Evolutionary conservation across 2,113 vertebrate species (phyloP).

Genomic region (Canis aureus): DNA sequence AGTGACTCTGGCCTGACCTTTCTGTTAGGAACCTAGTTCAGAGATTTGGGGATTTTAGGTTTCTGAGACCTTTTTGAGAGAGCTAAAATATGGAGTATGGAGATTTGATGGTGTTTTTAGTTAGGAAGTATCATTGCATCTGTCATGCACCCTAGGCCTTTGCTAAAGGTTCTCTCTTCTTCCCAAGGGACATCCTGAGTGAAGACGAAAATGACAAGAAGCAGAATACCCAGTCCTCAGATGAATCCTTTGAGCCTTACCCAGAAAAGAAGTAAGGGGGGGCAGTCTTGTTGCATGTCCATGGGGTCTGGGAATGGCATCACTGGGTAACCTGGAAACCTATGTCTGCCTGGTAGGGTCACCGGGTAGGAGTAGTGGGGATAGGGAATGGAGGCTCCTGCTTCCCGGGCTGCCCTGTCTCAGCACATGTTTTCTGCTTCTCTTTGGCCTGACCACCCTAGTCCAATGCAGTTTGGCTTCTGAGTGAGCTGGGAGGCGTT

Average conservation of each 20-base stretch:
- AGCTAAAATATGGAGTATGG: background rate
- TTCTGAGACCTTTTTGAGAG: background rate
- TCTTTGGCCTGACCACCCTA: background rate
- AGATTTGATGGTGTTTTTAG: background rate
- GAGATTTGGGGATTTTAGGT: background rate
- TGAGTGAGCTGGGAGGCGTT: background rate
- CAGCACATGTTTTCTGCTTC: background rate
- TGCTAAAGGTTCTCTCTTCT: slow-evolving; percentile 68
- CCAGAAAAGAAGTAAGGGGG: slow-evolving; percentile 90
- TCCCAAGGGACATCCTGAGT: slow-evolving; percentile 89
- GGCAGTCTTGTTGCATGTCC: background rate
- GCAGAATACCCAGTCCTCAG: slow-evolving; percentile 87
- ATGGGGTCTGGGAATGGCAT: accelerated
- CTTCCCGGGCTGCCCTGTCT: background rate
- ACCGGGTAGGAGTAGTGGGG: background rate
- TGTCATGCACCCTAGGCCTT: background rate
- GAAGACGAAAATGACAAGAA: slow-evolving; percentile 90
- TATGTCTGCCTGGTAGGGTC: accelerated
- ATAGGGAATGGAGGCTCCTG: accelerated
- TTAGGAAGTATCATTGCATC: background rate
- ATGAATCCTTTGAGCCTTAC: slow-evolving; percentile 91
- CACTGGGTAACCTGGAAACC: background rate
- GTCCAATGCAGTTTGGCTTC: background rate
- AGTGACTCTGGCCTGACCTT: background rate
- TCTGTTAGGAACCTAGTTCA: background rate